phyloP scores from a whole-genome alignment of 2,113 vertebrate genomes.

The Riparia riparia region DNA sequence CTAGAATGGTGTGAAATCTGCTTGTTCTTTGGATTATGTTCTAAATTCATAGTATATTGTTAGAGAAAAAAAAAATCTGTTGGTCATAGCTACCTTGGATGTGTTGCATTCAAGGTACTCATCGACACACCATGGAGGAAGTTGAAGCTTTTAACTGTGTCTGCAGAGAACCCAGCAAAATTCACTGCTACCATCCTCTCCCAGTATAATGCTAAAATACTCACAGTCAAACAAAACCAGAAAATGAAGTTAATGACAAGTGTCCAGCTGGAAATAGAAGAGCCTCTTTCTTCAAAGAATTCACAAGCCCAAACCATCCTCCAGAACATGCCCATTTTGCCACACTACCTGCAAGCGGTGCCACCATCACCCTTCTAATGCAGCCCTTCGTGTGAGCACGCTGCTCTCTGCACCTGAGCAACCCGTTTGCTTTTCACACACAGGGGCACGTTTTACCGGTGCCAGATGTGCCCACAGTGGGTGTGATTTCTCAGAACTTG shows the following conservation, averaged over 20 bases:
- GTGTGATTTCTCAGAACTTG: conserved; percentile 53
- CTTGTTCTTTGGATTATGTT: neutral
- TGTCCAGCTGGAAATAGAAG: neutral
- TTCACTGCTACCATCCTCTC: neutral
- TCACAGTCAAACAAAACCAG: neutral
- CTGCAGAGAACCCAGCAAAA: neutral
- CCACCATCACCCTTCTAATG: neutral
- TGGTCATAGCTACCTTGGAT: neutral
- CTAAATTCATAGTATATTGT: neutral
- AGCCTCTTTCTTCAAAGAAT: neutral
- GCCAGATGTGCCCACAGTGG: conserved; percentile 32
- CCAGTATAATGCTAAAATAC: neutral
- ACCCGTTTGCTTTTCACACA: neutral
- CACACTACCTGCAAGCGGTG: neutral
- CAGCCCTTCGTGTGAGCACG: neutral
- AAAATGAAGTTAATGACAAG: neutral
- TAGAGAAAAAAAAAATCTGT: neutral
- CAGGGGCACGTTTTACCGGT: neutral
- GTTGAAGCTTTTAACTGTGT: neutral
- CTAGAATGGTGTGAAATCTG: neutral
- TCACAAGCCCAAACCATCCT: neutral
- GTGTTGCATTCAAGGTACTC: neutral
- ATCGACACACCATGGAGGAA: neutral
- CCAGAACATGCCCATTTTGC: neutral
- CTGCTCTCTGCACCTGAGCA: neutral